Evolutionary conservation across 2,888 invertebrate genomes (phyloP).

Genomic region (Micoletzkya japonica): DNA sequence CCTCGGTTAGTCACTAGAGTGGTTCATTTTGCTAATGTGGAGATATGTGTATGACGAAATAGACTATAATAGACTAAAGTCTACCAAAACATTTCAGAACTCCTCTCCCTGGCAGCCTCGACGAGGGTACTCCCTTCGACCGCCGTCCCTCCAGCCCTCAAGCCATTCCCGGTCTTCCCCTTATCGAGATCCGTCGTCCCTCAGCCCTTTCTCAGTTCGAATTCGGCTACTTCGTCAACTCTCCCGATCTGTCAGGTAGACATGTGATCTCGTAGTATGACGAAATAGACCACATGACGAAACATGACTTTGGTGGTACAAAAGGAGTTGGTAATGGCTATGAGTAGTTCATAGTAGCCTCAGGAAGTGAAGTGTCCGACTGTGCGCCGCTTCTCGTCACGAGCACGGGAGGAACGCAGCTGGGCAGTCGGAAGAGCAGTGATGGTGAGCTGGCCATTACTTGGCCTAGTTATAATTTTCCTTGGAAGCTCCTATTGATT

Average conservation of each 20-base stretch:
- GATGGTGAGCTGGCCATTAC: slow-evolving; percentile 4
- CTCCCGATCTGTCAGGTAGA: slow-evolving; percentile 54
- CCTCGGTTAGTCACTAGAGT: slow-evolving; percentile 41
- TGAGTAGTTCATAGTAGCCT: background rate
- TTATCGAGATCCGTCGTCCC: slow-evolving; percentile 61
- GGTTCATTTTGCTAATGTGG: background rate
- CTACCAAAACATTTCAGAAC: slow-evolving; percentile 32
- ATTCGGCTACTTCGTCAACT: slow-evolving; percentile 63
- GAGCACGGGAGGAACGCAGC: slow-evolving; percentile 37
- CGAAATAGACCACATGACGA: background rate
- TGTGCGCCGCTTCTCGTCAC: slow-evolving; percentile 59
- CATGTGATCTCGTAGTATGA: too few species aligned
- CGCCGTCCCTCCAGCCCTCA: slow-evolving; percentile 57
- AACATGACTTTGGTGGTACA: background rate
- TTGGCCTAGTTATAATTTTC: background rate
- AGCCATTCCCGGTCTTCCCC: slow-evolving; percentile 62
- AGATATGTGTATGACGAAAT: background rate
- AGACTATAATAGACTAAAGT: background rate
- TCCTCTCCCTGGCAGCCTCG: slow-evolving; percentile 38
- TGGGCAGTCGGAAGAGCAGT: slow-evolving; percentile 35
- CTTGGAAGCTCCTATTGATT: slow-evolving; percentile 13
- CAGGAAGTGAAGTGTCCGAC: slow-evolving; percentile 55
- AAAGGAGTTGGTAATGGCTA: too few species aligned
- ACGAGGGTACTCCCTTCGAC: slow-evolving; percentile 38
- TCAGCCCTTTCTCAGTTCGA: slow-evolving; percentile 62